Conservation (phyloP, 2,113 vertebrate genomes). For the Podarcis raffonei region DNA sequence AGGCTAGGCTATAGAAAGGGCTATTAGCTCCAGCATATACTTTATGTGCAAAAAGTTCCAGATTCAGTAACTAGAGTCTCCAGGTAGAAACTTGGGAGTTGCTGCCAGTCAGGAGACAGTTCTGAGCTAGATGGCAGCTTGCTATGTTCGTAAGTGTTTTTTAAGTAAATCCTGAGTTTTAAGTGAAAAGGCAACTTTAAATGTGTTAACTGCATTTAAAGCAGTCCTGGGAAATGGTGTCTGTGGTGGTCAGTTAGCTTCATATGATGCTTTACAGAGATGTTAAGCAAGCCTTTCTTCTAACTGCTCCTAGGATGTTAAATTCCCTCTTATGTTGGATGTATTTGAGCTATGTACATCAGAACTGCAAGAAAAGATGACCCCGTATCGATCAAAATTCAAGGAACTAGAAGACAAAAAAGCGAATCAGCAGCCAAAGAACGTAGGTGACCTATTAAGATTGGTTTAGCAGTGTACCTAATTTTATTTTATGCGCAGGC, state of each 20-base stretch:
- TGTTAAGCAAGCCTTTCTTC: background rate
- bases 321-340: slow-evolving; percentile 99
- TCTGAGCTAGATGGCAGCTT: background rate
- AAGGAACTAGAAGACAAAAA: slow-evolving; percentile 96
- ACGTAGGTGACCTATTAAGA: slow-evolving; percentile 70
- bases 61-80: background rate
- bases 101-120: background rate
- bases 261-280: background rate
- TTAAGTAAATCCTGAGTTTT: background rate
- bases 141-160: background rate
- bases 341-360: slow-evolving; percentile 94
- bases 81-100: background rate
- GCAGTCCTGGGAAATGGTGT: background rate
- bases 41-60: background rate
- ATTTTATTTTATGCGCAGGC: background rate
- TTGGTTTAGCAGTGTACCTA: background rate
- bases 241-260: background rate
- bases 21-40: background rate
- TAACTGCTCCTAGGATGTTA: slow-evolving; percentile 85
- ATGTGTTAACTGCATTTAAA: background rate
- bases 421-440: slow-evolving; percentile 87
- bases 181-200: background rate
- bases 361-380: slow-evolving; percentile 96
- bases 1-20: background rate
- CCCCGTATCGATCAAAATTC: slow-evolving; percentile 90